Conservation (phyloP, 2,888 invertebrate species). For the Vandiemenella viatica region DNA sequence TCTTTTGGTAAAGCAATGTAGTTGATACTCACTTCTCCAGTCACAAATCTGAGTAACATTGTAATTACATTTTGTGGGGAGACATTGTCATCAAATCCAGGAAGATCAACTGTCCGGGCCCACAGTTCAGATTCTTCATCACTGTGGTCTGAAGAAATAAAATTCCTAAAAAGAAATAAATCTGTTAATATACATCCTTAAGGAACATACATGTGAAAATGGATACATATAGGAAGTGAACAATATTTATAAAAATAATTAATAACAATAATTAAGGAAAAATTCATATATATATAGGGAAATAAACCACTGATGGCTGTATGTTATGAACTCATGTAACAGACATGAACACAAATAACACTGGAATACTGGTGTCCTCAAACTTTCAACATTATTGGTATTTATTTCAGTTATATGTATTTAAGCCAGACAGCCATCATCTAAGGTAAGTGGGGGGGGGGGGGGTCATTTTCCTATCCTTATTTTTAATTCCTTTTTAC, state of each 20-base stretch:
- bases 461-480: too few relatives aligned
- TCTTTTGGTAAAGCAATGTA: too few relatives aligned
- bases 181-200: too few relatives aligned
- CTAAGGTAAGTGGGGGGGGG: too few relatives aligned
- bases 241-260: constrained; percentile 2
- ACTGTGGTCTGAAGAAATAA: constrained; percentile 47
- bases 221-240: too few relatives aligned
- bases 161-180: constrained; percentile 25
- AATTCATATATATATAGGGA: neutral
- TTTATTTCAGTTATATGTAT: too few relatives aligned
- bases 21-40: constrained; percentile 42
- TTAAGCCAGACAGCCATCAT: too few relatives aligned
- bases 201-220: too few relatives aligned
- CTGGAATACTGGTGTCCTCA: too few relatives aligned
- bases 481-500: too few relatives aligned
- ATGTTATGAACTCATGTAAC: neutral
- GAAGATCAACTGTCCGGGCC: constrained; percentile 59
- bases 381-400: too few relatives aligned
- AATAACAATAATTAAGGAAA: neutral
- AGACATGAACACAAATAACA: neutral
- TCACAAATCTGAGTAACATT: constrained; percentile 49
- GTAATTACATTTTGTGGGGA: constrained; percentile 62
- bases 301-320: neutral
- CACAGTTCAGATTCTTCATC: constrained; percentile 59
- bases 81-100: constrained; percentile 70